These are phyloP conservation scores for Tetraodon nigroviridis DNA, from an alignment of 2,113 vertebrate genomes.

Conservation along the genomic window DNA sequence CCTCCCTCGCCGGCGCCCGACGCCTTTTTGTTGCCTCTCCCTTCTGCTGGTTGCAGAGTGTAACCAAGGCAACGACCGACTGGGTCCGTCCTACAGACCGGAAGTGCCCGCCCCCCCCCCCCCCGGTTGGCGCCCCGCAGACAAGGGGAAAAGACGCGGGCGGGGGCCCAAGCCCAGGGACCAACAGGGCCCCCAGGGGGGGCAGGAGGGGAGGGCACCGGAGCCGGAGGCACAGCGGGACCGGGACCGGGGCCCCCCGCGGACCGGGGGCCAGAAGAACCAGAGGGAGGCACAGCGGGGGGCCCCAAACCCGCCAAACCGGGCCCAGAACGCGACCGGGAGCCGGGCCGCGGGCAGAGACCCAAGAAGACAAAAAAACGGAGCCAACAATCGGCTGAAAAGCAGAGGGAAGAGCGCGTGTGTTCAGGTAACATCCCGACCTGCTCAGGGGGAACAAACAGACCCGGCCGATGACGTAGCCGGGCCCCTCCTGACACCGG, in stretches of 20 bases:
- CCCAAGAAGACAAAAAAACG: conserved; percentile 1
- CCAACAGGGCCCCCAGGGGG: too few species aligned
- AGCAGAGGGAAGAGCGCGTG: not conserved
- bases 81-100: too few species aligned
- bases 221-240: too few species aligned
- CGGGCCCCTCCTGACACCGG: conserved; percentile 49
- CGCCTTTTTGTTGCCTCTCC: conserved; percentile 31
- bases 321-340: conserved; percentile 2
- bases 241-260: too few species aligned
- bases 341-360: too few species aligned
- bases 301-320: conserved; percentile 12
- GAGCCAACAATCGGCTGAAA: not conserved
- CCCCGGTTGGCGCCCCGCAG: too few species aligned
- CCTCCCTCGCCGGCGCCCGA: conserved; percentile 6
- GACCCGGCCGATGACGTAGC: conserved; percentile 50
- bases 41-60: not conserved
- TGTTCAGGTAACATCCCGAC: conserved; percentile 30
- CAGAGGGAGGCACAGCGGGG: conserved; percentile 21
- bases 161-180: too few species aligned
- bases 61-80: too few species aligned
- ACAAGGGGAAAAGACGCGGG: too few species aligned
- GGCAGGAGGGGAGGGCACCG: too few species aligned
- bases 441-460: conserved; percentile 51
- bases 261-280: too few species aligned
- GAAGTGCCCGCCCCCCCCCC: too few species aligned